phyloP scores from a whole-genome alignment of 1,140 invertebrate genomes.

The Brachionus manjavacas region DNA sequence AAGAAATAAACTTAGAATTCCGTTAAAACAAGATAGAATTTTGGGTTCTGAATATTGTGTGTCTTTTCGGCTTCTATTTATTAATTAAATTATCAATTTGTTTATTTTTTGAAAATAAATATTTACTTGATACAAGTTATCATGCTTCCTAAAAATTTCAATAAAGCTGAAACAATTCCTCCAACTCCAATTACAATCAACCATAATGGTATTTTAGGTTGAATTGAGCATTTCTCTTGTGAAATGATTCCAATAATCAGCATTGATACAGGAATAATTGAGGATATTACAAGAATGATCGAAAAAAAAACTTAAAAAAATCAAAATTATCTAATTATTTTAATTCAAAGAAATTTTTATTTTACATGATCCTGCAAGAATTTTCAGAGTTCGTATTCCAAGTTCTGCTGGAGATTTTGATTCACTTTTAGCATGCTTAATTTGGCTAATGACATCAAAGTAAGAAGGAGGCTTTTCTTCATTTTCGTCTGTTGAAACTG shows the following conservation, averaged over 20 bases:
- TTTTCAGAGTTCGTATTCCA: not conserved
- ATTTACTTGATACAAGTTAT: not conserved
- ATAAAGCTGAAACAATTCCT: not conserved
- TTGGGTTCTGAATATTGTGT: not conserved
- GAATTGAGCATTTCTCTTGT: conserved; percentile 22
- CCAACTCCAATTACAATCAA: not conserved
- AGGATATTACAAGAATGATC: not conserved
- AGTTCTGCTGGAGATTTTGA: conserved; percentile 9
- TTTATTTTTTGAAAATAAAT: too few relatives aligned
- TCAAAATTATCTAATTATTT: not conserved
- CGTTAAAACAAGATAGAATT: not conserved
- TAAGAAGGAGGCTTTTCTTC: conserved; percentile 39
- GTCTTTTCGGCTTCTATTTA: not conserved
- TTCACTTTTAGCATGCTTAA: not conserved
- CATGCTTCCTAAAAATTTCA: conserved; percentile 20
- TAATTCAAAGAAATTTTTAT: too few relatives aligned
- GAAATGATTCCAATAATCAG: not conserved
- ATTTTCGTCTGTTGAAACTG: conserved; percentile 20
- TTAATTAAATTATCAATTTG: not conserved
- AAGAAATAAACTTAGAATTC: not conserved
- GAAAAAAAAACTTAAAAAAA: conserved; percentile 2
- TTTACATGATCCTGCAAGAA: conserved; percentile 15
- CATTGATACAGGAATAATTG: not conserved
- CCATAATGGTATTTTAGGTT: conserved; percentile 33
- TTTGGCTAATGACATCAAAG: conserved; percentile 32